phyloP scores from a whole-genome alignment of 2,888 invertebrate species.

The Polietes domitor region DNA sequence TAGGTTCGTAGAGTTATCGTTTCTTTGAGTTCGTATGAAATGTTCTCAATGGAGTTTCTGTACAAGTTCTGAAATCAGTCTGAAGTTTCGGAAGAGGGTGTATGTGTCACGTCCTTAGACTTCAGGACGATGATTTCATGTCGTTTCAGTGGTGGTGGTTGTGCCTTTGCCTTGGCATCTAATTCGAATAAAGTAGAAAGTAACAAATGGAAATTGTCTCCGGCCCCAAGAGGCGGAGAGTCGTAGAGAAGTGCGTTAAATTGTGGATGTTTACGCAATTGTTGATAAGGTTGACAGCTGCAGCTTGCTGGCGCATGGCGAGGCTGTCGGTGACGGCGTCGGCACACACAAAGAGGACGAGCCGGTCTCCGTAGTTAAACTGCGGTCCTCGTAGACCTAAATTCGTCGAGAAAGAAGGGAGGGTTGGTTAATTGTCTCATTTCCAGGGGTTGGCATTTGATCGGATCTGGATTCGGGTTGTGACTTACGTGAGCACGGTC shows the following conservation, averaged over 20 bases:
- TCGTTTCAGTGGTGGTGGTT: neutral
- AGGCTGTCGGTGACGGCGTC: slow-evolving; percentile 80
- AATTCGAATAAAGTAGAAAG: neutral
- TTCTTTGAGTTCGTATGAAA: neutral
- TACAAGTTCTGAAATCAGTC: neutral
- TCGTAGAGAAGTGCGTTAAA: neutral
- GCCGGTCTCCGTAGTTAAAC: slow-evolving; percentile 79
- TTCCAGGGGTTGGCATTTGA: slow-evolving; percentile 20
- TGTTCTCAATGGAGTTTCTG: neutral
- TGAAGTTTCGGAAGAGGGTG: neutral
- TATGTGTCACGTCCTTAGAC: neutral
- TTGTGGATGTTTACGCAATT: slow-evolving; percentile 72
- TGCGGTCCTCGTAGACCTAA: slow-evolving; percentile 80
- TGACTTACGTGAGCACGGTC: slow-evolving; percentile 82
- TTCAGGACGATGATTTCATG: neutral
- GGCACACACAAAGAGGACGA: slow-evolving; percentile 80
- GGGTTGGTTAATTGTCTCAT: neutral
- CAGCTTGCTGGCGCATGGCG: slow-evolving; percentile 78
- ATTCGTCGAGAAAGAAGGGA: neutral
- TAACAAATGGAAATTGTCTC: neutral
- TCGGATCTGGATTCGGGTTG: neutral
- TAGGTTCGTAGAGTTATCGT: neutral
- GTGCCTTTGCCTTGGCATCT: neutral
- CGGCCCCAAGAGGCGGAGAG: neutral
- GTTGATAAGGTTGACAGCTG: slow-evolving; percentile 78